Evolutionary conservation across 2,797 vertebrate species (phyloP).

Genomic region (Psittacula echo): DNA sequence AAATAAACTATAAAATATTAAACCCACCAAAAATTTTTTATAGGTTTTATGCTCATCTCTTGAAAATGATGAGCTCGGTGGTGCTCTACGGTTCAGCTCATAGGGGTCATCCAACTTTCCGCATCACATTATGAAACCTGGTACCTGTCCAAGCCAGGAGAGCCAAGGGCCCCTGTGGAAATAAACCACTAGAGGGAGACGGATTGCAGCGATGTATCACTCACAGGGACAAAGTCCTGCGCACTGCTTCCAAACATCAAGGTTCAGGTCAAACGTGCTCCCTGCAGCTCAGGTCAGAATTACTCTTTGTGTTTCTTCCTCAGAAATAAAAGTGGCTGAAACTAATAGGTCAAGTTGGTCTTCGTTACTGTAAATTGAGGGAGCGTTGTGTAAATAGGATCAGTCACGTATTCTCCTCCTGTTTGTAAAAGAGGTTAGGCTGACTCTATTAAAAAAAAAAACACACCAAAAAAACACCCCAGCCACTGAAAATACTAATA

Average conservation of each 20-base stretch:
- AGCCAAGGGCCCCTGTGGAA: slow-evolving; percentile 32
- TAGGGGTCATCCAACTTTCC: background rate
- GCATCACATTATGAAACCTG: background rate
- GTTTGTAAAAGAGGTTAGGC: slow-evolving; percentile 8
- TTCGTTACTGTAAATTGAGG: background rate
- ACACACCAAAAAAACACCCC: slow-evolving; percentile 47
- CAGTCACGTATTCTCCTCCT: background rate
- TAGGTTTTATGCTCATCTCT: background rate
- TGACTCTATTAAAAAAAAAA: slow-evolving; percentile 10
- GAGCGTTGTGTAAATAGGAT: background rate
- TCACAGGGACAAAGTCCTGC: background rate
- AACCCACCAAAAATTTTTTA: background rate
- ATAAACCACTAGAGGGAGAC: slow-evolving; percentile 69
- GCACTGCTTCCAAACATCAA: background rate
- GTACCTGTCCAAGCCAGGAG: background rate
- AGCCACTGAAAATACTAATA: slow-evolving; percentile 72
- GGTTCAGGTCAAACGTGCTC: background rate
- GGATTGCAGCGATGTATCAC: slow-evolving; percentile 44
- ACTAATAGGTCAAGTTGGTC: slow-evolving; percentile 4
- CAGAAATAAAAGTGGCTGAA: background rate
- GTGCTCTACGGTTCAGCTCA: background rate
- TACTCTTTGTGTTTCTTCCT: background rate
- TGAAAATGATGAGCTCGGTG: background rate
- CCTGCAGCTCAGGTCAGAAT: background rate
- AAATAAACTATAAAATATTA: background rate